Evolutionary conservation across 2,797 vertebrate genomes (phyloP), one percentile per base, ranked within the genome.

Genomic region (Rhodeus uyekii): DNA sequence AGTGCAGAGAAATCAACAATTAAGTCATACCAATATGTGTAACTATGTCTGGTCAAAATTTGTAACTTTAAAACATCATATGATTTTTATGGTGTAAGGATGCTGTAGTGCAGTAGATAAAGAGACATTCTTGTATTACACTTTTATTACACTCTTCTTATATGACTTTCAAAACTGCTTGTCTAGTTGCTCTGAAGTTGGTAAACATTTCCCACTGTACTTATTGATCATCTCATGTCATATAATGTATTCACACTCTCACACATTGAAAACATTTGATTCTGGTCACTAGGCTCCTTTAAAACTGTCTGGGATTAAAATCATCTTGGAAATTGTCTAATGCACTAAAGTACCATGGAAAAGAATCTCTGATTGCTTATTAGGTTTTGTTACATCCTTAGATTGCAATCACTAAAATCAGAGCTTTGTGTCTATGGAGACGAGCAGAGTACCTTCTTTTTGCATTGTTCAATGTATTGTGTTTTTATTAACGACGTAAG

Each of bases 1-100:
- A 91, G 90, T 93, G 90, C 83, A 89, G 90, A 92, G 90, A 90
- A 93, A 92, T 94, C 93, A 93, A 90, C 77, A 78, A 87, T 88
- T 90, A 88, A 92, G 86, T 89, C 90, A 87, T 81, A 68, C 87
- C 86, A 85, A 85, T 86, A 88, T 91, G 78, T 86, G 86, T 76
- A 60, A 86, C 82, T 86, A 80, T 76, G 39, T 3, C n/a, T 74
- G 48, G 55, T 48, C 65, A 60, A 27, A 29, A 18, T 44, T 67
- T 10, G 8, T 34, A 36, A 8, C 8, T 48, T 24, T 77, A 18
- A 48, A 58, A 50, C 10, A 53, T n/a, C 39, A 32, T 67, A 61
- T 27, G 10, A 22, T 85, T 68, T 38, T 38, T 76, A 27, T 34
- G 44, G 38, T 69, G 19, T 29, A 34, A 14, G 53, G 60, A 27